Conservation (phyloP, 2,113 vertebrate genomes). For the Epinephelus moara region DNA sequence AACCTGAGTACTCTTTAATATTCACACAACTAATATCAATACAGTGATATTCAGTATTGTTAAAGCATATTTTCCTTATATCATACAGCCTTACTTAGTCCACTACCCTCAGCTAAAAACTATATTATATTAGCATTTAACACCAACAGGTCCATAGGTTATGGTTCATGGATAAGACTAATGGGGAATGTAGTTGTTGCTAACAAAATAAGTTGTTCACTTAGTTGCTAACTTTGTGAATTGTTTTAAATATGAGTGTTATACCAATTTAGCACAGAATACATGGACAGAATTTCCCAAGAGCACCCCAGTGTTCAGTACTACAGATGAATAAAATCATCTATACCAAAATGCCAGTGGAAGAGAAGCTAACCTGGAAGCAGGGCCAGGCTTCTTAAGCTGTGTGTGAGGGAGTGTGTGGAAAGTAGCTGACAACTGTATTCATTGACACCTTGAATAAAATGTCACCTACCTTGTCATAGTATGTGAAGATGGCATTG, state of each 20-base stretch:
- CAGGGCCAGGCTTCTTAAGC: neutral
- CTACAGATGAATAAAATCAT: neutral
- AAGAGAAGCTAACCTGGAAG: neutral
- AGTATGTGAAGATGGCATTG: conserved; percentile 94
- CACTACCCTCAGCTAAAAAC: neutral
- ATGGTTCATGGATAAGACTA: neutral
- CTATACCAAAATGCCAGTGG: neutral
- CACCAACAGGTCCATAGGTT: neutral
- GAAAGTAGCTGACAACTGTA: neutral
- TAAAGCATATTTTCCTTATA: too few species aligned
- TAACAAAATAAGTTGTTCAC: neutral
- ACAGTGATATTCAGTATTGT: too few species aligned
- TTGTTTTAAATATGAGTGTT: neutral
- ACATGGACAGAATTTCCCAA: neutral
- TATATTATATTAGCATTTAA: neutral
- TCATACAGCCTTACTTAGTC: too few species aligned
- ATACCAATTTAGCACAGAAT: conserved; percentile 5
- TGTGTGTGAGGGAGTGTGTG: neutral
- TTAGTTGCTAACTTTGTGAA: too few species aligned
- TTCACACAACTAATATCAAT: too few species aligned
- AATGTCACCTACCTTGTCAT: conserved; percentile 91
- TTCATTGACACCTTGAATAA: neutral
- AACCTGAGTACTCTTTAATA: too few species aligned
- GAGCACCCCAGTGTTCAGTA: neutral
- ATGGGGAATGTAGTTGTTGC: neutral